Base-by-base conservation (phyloP, 2,888 invertebrate genomes). In the Oconnorella tubifera region DNA sequence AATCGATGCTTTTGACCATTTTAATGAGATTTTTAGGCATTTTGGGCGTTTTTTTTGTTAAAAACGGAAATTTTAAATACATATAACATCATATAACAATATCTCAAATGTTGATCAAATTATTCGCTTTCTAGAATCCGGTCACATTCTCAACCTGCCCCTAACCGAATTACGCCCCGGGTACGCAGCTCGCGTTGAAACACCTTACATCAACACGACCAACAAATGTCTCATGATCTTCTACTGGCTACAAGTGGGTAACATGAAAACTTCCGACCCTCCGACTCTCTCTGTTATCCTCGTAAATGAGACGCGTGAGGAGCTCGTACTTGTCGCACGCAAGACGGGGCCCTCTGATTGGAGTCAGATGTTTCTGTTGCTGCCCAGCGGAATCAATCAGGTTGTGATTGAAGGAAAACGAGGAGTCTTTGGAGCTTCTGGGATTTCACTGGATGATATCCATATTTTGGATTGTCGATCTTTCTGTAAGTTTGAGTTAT, bases 201-300 rank as follows among this genome's bases (percentile, higher is more conserved):
- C 67, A 0, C 48, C 62, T 29, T 67, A 50, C 49, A 50, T 67
- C 28, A 59, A 65, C 62, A 65, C 67, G 0, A 65, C 65, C 25
- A 51, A 53, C 31, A 61, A 51, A 33, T 67, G 67, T 55, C 31
- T 67, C 27, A 33, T 40, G 48, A 33, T 67, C 33, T 65, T 59
- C 63, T 67, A 65, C 56, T 63, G 66, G 63, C 48, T 66, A 3
- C 55, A 32, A n/a, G 29, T 40, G n/a, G 31, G 33, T n/a, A 57
- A 56, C 28, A 27, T 56, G 28, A n/a, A n/a, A n/a, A 31, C 55
- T 0, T 48, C 25, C n/a, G 64, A 64, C 31, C 29, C 49, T n/a
- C 59, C 64, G 23, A 55, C 40, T n/a, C 59, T 64, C 3, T 59
- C 59, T 0, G 55, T 64, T 6, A 10, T 59, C n/a, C 33, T 64